These are phyloP conservation scores for Cnemophilus loriae DNA, from an alignment of 2,113 vertebrate species.

Conservation along the genomic window DNA sequence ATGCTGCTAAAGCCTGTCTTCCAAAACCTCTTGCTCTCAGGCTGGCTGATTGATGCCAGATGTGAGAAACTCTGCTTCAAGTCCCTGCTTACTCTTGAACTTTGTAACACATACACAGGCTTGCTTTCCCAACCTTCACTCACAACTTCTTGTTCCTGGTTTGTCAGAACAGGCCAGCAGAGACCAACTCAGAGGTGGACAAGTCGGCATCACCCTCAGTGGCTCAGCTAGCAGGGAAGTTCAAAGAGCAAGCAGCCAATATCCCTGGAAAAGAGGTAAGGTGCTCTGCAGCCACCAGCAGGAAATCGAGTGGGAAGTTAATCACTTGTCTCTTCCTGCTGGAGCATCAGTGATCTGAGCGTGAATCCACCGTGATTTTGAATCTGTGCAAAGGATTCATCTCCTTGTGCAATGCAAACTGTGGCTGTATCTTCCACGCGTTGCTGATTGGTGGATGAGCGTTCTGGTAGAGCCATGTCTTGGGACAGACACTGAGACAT, in stretches of 20 bases:
- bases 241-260: slow-evolving; percentile 68
- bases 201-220: slow-evolving; percentile 64
- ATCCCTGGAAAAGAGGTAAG: slow-evolving; percentile 73
- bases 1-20: not conserved
- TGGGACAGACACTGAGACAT: not conserved
- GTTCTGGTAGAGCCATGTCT: not conserved
- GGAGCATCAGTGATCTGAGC: not conserved
- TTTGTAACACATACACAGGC: not conserved
- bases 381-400: not conserved
- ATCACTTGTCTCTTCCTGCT: not conserved
- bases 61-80: not conserved
- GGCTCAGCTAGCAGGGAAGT: slow-evolving; percentile 75
- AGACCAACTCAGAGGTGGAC: slow-evolving; percentile 60
- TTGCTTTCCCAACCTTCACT: slow-evolving; percentile 3
- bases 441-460: not conserved
- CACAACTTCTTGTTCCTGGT: not conserved
- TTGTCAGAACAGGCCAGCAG: slow-evolving; percentile 69
- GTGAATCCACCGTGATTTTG: not conserved
- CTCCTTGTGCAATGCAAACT: not conserved
- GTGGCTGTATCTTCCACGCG: not conserved
- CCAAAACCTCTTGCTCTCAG: not conserved
- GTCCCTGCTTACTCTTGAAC: not conserved
- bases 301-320: not conserved
- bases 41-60: slow-evolving; percentile 19
- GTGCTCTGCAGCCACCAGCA: not conserved